Conservation (phyloP, 2,113 vertebrate species). For the Brachypodius melanocephalos region DNA sequence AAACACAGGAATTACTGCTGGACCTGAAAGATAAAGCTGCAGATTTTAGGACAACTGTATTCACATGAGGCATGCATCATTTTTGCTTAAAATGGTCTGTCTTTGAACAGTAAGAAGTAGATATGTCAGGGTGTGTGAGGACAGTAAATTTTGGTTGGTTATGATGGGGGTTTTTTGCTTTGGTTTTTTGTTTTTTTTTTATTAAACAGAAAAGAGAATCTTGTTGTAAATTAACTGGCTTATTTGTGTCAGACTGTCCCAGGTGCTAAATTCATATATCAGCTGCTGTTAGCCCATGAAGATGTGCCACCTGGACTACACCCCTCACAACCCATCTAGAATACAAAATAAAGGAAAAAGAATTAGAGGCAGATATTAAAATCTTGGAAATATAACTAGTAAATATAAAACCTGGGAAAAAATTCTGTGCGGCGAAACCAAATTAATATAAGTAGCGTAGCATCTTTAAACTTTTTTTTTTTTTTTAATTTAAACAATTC, state of each 20-base stretch:
- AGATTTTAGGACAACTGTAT: background rate
- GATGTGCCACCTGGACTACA: background rate
- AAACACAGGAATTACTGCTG: background rate
- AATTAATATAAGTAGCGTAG: background rate
- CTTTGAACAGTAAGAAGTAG: background rate
- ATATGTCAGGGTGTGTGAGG: background rate
- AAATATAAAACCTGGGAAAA: conserved; percentile 56
- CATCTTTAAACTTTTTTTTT: background rate
- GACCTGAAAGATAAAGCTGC: background rate
- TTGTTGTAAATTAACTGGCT: background rate
- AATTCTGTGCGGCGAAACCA: background rate
- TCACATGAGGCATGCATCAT: background rate
- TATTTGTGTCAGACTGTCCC: background rate
- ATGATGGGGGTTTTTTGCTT: no score
- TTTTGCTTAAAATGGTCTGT: background rate
- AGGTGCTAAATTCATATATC: background rate
- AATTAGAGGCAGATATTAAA: background rate
- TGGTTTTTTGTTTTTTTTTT: background rate
- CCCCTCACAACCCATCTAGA: background rate
- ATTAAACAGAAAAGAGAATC: background rate
- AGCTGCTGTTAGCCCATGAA: background rate
- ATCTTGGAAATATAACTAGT: background rate
- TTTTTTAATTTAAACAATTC: background rate
- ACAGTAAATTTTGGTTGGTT: background rate
- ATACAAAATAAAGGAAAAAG: background rate